Conservation (phyloP, 2,113 vertebrate genomes). For the Gymnobelideus leadbeateri region DNA sequence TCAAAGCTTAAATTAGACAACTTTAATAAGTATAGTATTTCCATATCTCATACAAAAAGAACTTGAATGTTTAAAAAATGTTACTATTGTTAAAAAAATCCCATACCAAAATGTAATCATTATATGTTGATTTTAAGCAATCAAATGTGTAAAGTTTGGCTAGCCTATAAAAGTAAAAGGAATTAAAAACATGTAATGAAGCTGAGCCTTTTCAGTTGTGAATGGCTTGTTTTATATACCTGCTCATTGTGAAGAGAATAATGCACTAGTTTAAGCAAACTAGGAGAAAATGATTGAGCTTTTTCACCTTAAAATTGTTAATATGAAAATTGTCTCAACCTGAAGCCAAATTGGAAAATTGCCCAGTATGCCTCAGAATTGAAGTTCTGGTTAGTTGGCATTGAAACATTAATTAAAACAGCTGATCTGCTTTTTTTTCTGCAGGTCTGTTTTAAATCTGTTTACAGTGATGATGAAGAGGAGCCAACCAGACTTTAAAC, state of each 20-base stretch:
- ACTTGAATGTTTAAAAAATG: background rate
- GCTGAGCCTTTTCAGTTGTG: background rate
- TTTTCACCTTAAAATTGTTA: background rate
- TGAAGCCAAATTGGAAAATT: background rate
- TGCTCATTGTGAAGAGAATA: background rate
- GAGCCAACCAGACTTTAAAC: constrained; percentile 88
- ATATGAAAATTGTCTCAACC: background rate
- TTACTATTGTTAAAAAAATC: background rate
- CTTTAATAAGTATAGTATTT: background rate
- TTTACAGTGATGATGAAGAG: constrained; percentile 88
- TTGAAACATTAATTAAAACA: constrained; percentile 37
- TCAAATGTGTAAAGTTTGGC: too few species aligned
- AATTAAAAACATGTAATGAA: background rate
- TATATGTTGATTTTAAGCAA: background rate
- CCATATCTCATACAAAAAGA: background rate
- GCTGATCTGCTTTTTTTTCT: constrained; percentile 66
- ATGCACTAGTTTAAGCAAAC: accelerated
- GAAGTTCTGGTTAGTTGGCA: background rate
- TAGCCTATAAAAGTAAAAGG: too few species aligned
- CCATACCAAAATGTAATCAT: background rate
- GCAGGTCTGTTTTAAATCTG: constrained; percentile 91
- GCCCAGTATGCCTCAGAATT: accelerated
- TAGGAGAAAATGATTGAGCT: background rate
- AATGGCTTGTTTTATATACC: background rate
- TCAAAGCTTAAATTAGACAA: background rate